Conservation (phyloP, 2,888 invertebrate species). For the Eledona agricola region DNA sequence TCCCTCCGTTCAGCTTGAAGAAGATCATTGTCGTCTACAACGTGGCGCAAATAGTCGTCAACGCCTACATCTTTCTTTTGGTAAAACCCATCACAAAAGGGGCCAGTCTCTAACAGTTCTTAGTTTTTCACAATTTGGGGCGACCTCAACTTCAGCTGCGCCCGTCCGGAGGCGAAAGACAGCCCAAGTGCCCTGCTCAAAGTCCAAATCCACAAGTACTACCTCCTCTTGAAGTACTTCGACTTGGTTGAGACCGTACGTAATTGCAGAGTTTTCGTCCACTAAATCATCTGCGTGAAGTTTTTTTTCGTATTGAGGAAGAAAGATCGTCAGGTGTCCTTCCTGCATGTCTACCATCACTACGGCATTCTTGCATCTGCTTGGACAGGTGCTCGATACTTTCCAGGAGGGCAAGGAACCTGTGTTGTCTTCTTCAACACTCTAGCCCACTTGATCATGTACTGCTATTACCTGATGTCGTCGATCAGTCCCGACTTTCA, state of each 20-base stretch:
- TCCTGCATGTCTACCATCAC: constrained; percentile 85
- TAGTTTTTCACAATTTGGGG: background rate
- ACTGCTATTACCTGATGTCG: constrained; percentile 78
- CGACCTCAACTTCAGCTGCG: too few relatives aligned
- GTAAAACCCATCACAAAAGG: too few relatives aligned
- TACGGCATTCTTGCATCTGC: constrained; percentile 76
- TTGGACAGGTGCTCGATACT: constrained; percentile 69
- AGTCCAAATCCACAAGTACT: constrained; percentile 69
- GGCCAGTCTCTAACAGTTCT: background rate
- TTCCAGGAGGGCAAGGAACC: constrained; percentile 72
- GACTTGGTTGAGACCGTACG: constrained; percentile 77
- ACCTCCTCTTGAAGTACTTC: constrained; percentile 73
- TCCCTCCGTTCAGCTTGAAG: background rate
- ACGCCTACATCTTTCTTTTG: background rate
- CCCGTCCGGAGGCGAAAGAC: background rate
- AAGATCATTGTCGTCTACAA: background rate
- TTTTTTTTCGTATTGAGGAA: constrained; percentile 82
- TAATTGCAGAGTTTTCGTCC: constrained; percentile 64
- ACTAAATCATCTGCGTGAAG: constrained; percentile 66
- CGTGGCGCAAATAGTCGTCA: background rate
- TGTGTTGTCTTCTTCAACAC: constrained; percentile 73
- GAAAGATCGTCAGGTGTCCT: constrained; percentile 79
- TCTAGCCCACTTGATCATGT: constrained; percentile 81
- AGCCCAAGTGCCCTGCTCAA: constrained; percentile 43
- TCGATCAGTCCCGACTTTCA: constrained; percentile 69